Conservation (phyloP, 2,113 vertebrate species). For the Pterocles gutturalis region DNA sequence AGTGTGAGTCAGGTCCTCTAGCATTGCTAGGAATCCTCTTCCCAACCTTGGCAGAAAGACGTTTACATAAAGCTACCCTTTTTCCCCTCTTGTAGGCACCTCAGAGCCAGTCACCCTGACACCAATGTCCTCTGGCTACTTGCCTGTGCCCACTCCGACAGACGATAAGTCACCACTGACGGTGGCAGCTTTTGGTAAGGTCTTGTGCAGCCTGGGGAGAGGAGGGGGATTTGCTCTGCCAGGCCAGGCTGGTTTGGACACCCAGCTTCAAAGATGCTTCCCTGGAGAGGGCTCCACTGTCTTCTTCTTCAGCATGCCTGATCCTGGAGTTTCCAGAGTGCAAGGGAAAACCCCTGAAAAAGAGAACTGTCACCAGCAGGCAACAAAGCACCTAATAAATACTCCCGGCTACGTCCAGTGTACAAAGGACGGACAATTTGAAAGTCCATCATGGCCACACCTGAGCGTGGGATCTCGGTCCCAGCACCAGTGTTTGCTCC, state of each 20-base stretch:
- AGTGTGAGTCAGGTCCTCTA: background rate
- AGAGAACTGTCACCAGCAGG: background rate
- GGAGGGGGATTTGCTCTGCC: background rate
- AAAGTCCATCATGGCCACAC: background rate
- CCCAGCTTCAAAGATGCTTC: background rate
- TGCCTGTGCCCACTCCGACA: background rate
- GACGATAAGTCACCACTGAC: constrained; percentile 37
- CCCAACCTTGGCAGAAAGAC: background rate
- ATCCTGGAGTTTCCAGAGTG: background rate
- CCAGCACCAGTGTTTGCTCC: background rate
- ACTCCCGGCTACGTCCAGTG: background rate
- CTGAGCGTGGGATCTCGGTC: background rate
- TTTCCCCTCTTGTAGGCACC: background rate
- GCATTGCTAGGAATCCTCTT: background rate
- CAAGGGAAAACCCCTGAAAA: background rate
- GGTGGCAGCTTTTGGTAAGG: constrained; percentile 60
- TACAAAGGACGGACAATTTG: background rate
- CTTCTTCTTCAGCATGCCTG: background rate
- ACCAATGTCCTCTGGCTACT: background rate
- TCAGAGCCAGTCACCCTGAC: background rate
- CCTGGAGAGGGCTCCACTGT: background rate
- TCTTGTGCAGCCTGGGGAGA: background rate
- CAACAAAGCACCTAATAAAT: background rate
- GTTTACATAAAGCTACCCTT: background rate
- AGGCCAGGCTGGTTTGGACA: background rate